Percentiles rank a stretch among this genome's conserved stretches.
Conservation (phyloP, 2,888 invertebrate species). For the Cyclophora albipunctata region DNA sequence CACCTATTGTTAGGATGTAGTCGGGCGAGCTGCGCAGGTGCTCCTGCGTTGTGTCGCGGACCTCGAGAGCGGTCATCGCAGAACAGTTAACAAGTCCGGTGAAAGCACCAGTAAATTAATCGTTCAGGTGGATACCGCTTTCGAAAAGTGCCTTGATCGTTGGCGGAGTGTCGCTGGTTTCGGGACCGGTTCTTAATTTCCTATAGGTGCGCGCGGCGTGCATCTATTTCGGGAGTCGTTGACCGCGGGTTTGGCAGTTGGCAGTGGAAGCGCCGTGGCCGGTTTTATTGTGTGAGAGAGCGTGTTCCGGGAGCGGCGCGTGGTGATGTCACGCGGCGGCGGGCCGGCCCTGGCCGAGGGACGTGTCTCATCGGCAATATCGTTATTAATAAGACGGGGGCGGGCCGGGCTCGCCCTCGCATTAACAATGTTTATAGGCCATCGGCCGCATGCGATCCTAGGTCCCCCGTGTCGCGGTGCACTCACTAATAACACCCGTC, state of each 20-base stretch:
- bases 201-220: constrained; percentile 59
- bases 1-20: too few relatives aligned
- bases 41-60: not conserved
- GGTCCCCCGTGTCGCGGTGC: not conserved
- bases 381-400: constrained; percentile 53
- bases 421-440: constrained; percentile 40
- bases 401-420: constrained; percentile 42
- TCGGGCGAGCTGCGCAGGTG: too few relatives aligned
- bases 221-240: constrained; percentile 74
- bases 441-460: constrained; percentile 36
- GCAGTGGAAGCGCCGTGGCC: constrained; percentile 32
- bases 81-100: constrained; percentile 35
- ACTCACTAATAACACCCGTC: constrained; percentile 23
- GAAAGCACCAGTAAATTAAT: constrained; percentile 62
- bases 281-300: constrained; percentile 37
- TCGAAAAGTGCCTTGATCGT: constrained; percentile 66
- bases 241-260: constrained; percentile 64
- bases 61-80: constrained; percentile 6
- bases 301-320: constrained; percentile 24
- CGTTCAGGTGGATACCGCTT: constrained; percentile 66
- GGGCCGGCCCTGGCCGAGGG: constrained; percentile 40
- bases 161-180: constrained; percentile 45
- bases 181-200: constrained; percentile 65
- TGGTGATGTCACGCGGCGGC: constrained; percentile 43
- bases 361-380: constrained; percentile 44